Conservation (phyloP, 35 echinoderm and acorn worm genomes). For the Diadema setosum region DNA sequence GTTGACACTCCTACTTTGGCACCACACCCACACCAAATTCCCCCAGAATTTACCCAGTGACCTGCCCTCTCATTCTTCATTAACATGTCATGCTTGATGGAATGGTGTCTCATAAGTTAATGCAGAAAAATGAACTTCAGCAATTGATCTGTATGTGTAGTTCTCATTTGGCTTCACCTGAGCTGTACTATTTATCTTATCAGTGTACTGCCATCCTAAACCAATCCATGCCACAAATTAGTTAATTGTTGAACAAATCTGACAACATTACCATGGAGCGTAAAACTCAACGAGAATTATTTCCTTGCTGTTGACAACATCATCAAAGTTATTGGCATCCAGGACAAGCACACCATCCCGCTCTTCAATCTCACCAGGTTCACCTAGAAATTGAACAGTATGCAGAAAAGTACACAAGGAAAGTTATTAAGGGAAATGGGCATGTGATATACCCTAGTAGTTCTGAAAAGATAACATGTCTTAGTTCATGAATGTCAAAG, state of each 20-base stretch:
- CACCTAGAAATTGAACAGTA: neutral
- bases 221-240: neutral
- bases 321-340: slow-evolving; percentile 73
- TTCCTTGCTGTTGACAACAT: slow-evolving; percentile 54
- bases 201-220: neutral
- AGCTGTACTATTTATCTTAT: neutral
- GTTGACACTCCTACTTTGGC: too few relatives aligned
- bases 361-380: slow-evolving; percentile 8
- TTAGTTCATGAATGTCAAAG: neutral
- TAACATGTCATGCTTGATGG: neutral
- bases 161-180: neutral
- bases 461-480: neutral
- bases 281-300: slow-evolving; percentile 98
- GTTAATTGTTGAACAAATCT: neutral
- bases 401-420: neutral
- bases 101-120: neutral
- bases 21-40: too few relatives aligned
- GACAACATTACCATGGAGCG: slow-evolving; percentile 79
- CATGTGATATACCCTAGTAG: neutral
- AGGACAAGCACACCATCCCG: slow-evolving; percentile 88
- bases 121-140: neutral
- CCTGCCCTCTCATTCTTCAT: too few relatives aligned
- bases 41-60: too few relatives aligned
- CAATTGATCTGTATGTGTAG: neutral
- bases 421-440: neutral